phyloP scores from a whole-genome alignment of 2,888 invertebrate species.

The Pandemis corylana region DNA sequence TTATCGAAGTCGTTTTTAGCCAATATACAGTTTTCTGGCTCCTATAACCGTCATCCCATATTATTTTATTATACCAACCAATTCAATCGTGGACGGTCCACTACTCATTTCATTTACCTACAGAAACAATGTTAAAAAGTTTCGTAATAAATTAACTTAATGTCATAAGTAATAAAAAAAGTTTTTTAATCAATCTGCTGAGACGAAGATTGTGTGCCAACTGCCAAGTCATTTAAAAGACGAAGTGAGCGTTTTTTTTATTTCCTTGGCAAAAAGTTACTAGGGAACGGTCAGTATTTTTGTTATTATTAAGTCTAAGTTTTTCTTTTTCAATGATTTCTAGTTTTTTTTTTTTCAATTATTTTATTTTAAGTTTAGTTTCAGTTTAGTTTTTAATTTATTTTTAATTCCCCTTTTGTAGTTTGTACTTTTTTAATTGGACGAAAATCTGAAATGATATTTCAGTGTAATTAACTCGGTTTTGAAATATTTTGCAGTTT shows the following conservation, averaged over 20 bases:
- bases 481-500: too few species aligned
- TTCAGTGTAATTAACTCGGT: too few species aligned
- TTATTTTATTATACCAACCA: background rate
- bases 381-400: too few species aligned
- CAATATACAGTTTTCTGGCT: background rate
- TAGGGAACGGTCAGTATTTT: too few species aligned
- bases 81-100: slow-evolving; percentile 25
- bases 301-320: too few species aligned
- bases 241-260: slow-evolving; percentile 31
- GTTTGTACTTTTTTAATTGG: too few species aligned
- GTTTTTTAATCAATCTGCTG: slow-evolving; percentile 53
- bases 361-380: too few species aligned
- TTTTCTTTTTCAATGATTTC: too few species aligned
- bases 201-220: slow-evolving; percentile 46
- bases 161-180: slow-evolving; percentile 48
- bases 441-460: too few species aligned
- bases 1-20: too few species aligned
- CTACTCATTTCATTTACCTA: slow-evolving; percentile 38
- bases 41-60: background rate
- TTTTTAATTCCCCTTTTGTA: too few species aligned
- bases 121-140: slow-evolving; percentile 44
- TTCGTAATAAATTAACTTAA: slow-evolving; percentile 46
- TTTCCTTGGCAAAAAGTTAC: slow-evolving; percentile 20
- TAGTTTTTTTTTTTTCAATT: too few species aligned
- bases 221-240: slow-evolving; percentile 44